phyloP scores from a whole-genome alignment of 2,888 invertebrate genomes.

The Limnephilus marmoratus region DNA sequence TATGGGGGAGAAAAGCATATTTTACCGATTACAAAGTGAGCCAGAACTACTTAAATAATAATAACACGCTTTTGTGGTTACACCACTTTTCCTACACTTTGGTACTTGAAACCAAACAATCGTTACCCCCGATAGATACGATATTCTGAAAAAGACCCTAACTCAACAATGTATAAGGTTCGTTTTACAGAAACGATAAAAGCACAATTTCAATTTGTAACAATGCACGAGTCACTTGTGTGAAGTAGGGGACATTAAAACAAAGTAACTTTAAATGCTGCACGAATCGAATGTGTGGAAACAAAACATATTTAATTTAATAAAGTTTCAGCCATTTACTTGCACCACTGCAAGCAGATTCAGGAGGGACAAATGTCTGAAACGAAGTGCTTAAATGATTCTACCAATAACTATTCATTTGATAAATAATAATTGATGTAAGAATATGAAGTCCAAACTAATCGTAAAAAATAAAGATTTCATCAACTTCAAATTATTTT shows the following conservation, averaged over 20 bases:
- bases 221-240: neutral
- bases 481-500: no score
- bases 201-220: neutral
- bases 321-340: neutral
- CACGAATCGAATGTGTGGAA: neutral
- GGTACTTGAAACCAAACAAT: constrained; percentile 14
- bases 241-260: neutral
- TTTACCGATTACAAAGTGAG: constrained; percentile 19
- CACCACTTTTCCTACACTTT: neutral
- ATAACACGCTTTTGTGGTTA: neutral
- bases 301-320: neutral
- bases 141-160: neutral
- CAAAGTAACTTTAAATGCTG: neutral
- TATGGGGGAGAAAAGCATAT: constrained; percentile 17
- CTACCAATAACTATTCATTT: neutral
- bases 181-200: neutral
- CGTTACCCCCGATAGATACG: neutral
- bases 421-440: neutral
- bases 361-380: neutral
- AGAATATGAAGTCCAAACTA: no score
- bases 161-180: neutral
- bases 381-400: neutral
- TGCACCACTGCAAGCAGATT: neutral
- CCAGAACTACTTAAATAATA: neutral
- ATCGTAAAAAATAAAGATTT: no score